Percentiles rank a stretch among this genome's conserved stretches.
Conservation (phyloP, 2,888 invertebrate species). For the Sphaerophoria taeniata region DNA sequence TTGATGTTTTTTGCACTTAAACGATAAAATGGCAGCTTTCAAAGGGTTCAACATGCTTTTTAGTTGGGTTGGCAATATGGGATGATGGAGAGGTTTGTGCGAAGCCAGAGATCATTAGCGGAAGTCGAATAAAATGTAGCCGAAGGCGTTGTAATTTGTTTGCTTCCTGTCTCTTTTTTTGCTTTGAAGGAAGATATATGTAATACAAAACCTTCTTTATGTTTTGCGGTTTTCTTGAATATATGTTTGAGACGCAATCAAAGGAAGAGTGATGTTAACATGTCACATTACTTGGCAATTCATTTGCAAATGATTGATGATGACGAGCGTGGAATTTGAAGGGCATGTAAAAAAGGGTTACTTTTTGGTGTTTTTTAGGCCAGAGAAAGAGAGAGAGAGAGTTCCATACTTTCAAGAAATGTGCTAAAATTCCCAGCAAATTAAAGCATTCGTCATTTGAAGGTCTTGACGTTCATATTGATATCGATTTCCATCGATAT, state of each 20-base stretch:
- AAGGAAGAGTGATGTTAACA: constrained; percentile 27
- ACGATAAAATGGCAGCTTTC: constrained; percentile 6
- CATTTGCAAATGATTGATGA: constrained; percentile 23
- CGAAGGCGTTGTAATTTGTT: background rate
- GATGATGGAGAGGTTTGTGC: background rate
- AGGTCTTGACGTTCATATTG: too few species aligned
- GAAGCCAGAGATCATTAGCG: background rate
- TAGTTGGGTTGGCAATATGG: background rate
- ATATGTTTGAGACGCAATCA: background rate
- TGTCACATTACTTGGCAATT: constrained; percentile 30
- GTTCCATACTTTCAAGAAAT: too few species aligned
- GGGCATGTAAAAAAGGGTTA: background rate
- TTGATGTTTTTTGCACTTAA: background rate
- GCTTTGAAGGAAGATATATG: background rate
- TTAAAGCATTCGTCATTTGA: too few species aligned
- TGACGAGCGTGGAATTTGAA: constrained; percentile 16
- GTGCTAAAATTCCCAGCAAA: too few species aligned
- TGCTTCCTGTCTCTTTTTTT: background rate
- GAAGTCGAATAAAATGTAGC: constrained; percentile 3
- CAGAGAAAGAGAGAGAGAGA: too few species aligned
- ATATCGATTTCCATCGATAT: too few species aligned
- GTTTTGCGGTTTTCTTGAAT: constrained; percentile 6
- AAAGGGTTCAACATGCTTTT: constrained; percentile 7
- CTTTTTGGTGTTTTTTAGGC: too few species aligned
- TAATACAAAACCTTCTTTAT: constrained; percentile 9